These are phyloP conservation scores for Bruchidius siliquastri DNA, from an alignment of 2,888 invertebrate genomes.

Conservation along the genomic window DNA sequence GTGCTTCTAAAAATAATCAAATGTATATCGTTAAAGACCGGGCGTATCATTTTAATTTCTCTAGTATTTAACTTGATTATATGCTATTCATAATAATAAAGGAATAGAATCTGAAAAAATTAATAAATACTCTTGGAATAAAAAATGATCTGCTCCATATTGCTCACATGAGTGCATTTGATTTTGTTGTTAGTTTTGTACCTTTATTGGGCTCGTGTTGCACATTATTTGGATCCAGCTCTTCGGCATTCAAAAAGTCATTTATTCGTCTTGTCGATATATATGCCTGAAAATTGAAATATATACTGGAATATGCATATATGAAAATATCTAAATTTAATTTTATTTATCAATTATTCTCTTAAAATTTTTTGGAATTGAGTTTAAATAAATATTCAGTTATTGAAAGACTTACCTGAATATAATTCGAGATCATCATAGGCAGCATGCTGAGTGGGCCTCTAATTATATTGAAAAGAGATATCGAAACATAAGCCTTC, in stretches of 20 bases:
- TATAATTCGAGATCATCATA: slow-evolving; percentile 87
- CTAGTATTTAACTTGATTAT: too few species aligned
- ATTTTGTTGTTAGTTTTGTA: slow-evolving; percentile 45
- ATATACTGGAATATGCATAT: neutral
- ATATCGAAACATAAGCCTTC: slow-evolving; percentile 93
- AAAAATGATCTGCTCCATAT: too few species aligned
- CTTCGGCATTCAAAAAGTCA: slow-evolving; percentile 86
- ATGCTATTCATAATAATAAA: too few species aligned
- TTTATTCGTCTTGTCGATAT: slow-evolving; percentile 88
- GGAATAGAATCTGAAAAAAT: too few species aligned
- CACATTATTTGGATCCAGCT: slow-evolving; percentile 73
- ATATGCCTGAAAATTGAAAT: slow-evolving; percentile 19
- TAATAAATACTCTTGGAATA: too few species aligned
- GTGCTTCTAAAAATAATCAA: slow-evolving; percentile 50
- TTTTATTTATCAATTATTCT: too few species aligned
- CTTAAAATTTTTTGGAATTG: too few species aligned
- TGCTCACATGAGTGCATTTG: neutral
- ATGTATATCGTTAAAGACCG: too few species aligned
- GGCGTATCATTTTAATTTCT: too few species aligned
- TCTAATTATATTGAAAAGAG: slow-evolving; percentile 95
- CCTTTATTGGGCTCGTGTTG: slow-evolving; percentile 69
- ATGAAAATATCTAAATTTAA: slow-evolving; percentile 75
- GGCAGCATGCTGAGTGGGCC: slow-evolving; percentile 95
- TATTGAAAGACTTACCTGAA: slow-evolving; percentile 84
- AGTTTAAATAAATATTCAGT: too few species aligned